Base-by-base conservation (phyloP, 2,888 invertebrate species). In the Synanthedon andrenaeformis region DNA sequence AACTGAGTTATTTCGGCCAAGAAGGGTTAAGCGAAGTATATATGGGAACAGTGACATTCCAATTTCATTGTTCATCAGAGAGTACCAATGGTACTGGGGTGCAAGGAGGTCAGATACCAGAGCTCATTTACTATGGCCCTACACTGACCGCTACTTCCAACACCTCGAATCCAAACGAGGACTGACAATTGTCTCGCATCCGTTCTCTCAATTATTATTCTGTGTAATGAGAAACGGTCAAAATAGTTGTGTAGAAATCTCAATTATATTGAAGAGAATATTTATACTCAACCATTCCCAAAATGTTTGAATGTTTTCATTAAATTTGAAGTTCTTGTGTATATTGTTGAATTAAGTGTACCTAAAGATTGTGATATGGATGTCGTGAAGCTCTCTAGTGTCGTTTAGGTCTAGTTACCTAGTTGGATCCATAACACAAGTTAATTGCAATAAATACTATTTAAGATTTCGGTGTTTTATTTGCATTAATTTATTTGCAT, bases 81-180 rank as follows among this genome's bases (percentile, higher is more conserved):
- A 97, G 97, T 84, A 98, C 98, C 54, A 98, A 98, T 70, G 98
- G 98, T 51, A 98, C 98, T 1, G 97, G 97, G 8, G 97, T 98
- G 4, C 97, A 98, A 82, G 98, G 98, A 51, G 98, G 98, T 49
- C 98, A 98, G 82, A 98, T 98, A 72, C 98, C 98, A 3, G 98
- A 98, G 87, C 89, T 98, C 57, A 96, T 98, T 69, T 98, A 97
- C 79, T 98, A 97, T 71, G 96, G 96, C 42, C 96, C 96, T 17
- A 91, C 93, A 42, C 89, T 91, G 55, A 82, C 74, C 56, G 70
- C 76, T 42, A 59, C 76, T 60, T 59, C 85, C 70, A 60, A 76
- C 61, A 85, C 82, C 54, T 62, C 85, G 51, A 88, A 72, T 55
- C 66, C 77, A 60, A 87, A 76, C 64, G 89, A 89, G 72, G 88